phyloP scores from a whole-genome alignment of 1,140 invertebrate genomes.

The Campoletis sonorensis region DNA sequence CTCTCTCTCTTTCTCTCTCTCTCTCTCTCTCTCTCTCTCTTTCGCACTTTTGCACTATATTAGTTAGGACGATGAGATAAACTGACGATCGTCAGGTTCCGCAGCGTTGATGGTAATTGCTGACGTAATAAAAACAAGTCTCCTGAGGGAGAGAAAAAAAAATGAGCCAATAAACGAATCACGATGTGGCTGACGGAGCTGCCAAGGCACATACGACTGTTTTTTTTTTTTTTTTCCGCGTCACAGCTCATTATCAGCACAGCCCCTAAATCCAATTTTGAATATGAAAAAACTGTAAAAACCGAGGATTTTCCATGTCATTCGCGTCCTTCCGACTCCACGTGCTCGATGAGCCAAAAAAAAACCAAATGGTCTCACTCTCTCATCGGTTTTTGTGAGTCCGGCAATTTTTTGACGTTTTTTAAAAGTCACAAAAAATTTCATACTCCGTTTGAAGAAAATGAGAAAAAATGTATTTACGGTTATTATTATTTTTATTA shows the following conservation, averaged over 20 bases:
- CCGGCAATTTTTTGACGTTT: background rate
- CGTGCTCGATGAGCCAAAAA: background rate
- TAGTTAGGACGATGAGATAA: background rate
- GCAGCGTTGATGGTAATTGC: conserved; percentile 41
- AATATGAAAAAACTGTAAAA: background rate
- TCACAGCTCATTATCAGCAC: background rate
- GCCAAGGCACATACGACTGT: background rate
- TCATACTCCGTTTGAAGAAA: background rate
- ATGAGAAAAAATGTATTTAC: conserved; percentile 14
- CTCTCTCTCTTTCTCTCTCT: background rate
- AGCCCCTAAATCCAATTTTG: background rate
- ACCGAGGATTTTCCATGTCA: background rate
- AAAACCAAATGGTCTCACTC: background rate
- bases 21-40: background rate
- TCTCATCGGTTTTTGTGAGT: background rate
- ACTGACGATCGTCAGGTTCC: conserved; percentile 5
- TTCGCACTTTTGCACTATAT: background rate
- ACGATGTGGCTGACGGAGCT: background rate
- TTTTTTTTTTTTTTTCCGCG: too few species aligned
- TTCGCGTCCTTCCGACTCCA: background rate
- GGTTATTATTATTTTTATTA: background rate
- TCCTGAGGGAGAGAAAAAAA: conserved; percentile 4
- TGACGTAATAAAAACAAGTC: conserved; percentile 44
- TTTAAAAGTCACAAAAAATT: background rate
- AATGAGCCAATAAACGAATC: conserved; percentile 47